Evolutionary conservation across 37 sponge, comb jelly and placozoan genomes (phyloP).

Genomic region (Spongilla lacustris): DNA sequence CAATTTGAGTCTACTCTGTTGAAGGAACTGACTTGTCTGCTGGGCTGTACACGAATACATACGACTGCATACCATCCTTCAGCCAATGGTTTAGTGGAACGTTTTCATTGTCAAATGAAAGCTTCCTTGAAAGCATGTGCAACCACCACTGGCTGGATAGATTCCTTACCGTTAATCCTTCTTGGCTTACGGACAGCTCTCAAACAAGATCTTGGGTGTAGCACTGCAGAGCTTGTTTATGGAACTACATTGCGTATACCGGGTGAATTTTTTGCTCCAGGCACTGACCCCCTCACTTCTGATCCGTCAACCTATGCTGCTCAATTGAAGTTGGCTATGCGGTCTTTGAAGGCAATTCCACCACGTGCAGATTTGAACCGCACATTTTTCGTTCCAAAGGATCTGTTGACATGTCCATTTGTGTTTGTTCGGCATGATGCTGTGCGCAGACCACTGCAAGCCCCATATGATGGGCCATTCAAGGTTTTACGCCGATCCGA

Average conservation of each 20-base stretch:
- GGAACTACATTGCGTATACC: constrained; percentile 43
- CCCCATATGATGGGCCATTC: constrained; percentile 55
- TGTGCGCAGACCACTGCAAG: constrained; percentile 23
- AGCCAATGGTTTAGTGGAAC: constrained; percentile 48
- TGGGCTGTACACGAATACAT: constrained; percentile 19
- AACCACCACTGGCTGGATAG: constrained; percentile 17
- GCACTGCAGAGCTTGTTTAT: constrained; percentile 43
- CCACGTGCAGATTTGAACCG: neutral
- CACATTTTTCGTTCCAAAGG: neutral
- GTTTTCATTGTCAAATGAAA: constrained; percentile 48
- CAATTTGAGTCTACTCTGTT: constrained; percentile 48
- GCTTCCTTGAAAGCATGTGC: constrained; percentile 39
- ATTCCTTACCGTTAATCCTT: constrained; percentile 27
- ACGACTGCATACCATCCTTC: constrained; percentile 50
- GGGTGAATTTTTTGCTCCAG: constrained; percentile 37
- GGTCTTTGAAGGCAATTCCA: neutral
- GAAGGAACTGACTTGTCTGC: constrained; percentile 34
- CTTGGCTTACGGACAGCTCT: constrained; percentile 35
- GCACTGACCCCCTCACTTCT: neutral
- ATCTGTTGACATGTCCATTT: constrained; percentile 13
- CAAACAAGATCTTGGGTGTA: constrained; percentile 47
- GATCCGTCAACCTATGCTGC: constrained; percentile 27
- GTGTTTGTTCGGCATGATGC: constrained; percentile 50
- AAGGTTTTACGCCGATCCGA: constrained; percentile 10
- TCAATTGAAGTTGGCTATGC: constrained; percentile 4